Evolutionary conservation across 2,888 invertebrate species (phyloP).

Genomic region (Morpho deidamia): DNA sequence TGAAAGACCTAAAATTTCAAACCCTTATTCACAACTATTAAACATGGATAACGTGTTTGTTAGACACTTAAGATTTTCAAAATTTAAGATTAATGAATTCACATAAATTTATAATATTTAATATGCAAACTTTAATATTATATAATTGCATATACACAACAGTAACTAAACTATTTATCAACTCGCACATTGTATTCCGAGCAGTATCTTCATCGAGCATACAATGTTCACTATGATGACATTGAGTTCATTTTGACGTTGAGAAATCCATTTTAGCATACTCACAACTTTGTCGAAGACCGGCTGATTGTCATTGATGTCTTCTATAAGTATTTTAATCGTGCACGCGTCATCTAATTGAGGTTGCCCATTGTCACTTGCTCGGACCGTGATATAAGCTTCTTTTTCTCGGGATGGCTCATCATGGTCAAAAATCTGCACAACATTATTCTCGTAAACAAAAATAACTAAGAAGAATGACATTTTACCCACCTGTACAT

Average conservation of each 20-base stretch:
- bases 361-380: constrained; percentile 94
- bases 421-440: constrained; percentile 90
- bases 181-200: constrained; percentile 7
- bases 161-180: not conserved
- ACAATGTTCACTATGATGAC: constrained; percentile 4
- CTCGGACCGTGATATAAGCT: constrained; percentile 91
- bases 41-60: not conserved
- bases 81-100: no score
- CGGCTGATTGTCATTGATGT: constrained; percentile 94
- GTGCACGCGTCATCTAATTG: constrained; percentile 95
- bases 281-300: constrained; percentile 89
- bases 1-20: constrained; percentile 29
- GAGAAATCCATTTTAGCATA: constrained; percentile 31
- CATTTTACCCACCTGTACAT: constrained; percentile 22
- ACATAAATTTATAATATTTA: no score
- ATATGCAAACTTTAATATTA: no score
- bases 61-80: constrained; percentile 1
- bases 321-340: constrained; percentile 92
- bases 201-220: constrained; percentile 15
- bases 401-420: constrained; percentile 91
- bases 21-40: no score
- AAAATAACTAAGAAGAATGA: not conserved
- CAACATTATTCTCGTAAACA: constrained; percentile 16
- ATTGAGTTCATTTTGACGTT: not conserved
- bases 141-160: no score